Evolutionary conservation across 2,797 vertebrate species (phyloP), one percentile per base, ranked within the genome.

Genomic region (Danio choprae): DNA sequence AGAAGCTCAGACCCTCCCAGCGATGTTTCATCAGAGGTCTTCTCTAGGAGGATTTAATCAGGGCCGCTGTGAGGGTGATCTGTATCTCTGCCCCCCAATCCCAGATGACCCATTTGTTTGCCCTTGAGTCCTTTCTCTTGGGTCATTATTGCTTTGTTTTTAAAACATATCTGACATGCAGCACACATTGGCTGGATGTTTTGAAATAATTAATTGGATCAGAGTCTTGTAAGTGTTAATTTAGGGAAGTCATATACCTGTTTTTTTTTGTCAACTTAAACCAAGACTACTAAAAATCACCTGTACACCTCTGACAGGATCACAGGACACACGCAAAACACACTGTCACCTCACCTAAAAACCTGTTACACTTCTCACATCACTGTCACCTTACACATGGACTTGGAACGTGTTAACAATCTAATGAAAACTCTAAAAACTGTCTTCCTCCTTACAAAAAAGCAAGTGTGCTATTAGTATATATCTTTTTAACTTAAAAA

Each of bases 61-160:
- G 60, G 55, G 10, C 65, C 7, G 2, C 43, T 15, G 13, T 22
- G 15, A 56, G 40, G 74, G 60, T 48, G 56, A 60, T 56, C 58
- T 65, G 74, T 71, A 41, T 64, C 20, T 55, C 38, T 67, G 43
- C 63, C 20, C 29, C 13, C 41, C 1, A 5, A 53, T 58, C 62
- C 62, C 74, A 15, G 38, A 18, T 73, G 62, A 77, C 63, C 50
- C 20, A 64, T 72, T 78, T 73, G 63, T 60, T 65, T 77, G 13
- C 36, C 16, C 56, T n/a, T 15, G 16, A 56, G 20, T 53, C 7
- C 20, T 67, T 46, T 38, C 50, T 41, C 75, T 22, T 62, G 60
- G 70, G 55, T 69, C 63, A 74, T 82, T 74, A 82, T 48, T 67
- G 63, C 41, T 41, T 73, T 83, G 62, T 79, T 68, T 77, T 78